Base-by-base conservation (phyloP, 2,113 vertebrate genomes). In the Eurypyga helias region DNA sequence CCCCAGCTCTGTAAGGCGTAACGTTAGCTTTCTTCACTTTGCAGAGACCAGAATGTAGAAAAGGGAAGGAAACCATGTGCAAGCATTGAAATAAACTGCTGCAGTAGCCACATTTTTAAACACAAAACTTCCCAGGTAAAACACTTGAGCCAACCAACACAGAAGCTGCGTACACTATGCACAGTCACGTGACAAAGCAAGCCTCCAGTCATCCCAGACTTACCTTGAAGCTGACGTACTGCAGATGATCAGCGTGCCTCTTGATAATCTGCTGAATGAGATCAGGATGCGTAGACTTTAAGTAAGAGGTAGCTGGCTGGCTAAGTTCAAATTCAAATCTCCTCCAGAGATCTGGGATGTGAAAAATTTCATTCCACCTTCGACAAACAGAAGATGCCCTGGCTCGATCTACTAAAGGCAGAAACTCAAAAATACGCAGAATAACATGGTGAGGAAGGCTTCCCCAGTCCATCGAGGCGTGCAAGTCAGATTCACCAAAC, bases 181-280 rank as follows among this genome's bases (percentile, higher is more conserved):
- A 14, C 11, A 58, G 69, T 21, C 45, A 64, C 1, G 3, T 19
- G 28, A 24, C 49, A 26, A 12, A 31, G 49, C 10, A 36, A 70
- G 57, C 24, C 38, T 7, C 18, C 1, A 11, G 21, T 87, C 54
- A 54, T 60, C 69, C 65, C 10, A 41, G 69, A 67, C 75, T 91
- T 97, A 99, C 99, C 98, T 99, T 99, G 97, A 99, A 99, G 96
- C 99, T 99, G 93, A 99, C 98, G 19, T 99, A 99, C 82, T 99
- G 98, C 92, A 99, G 98, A 96, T 99, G 99, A 57, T 99, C 97
- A 33, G 98, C 98, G 6, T 99, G 99, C 85, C 96, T 99, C 98
- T 98, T 99, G 97, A 99, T 99, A 96, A 99, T 99, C 98, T 99
- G 99, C 97, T 99, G 99, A 93, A 99, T 99, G 81, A 99, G 98